These are phyloP conservation scores for Parapristionchus giblindavisi DNA, from an alignment of 2,888 invertebrate genomes.

Conservation along the genomic window DNA sequence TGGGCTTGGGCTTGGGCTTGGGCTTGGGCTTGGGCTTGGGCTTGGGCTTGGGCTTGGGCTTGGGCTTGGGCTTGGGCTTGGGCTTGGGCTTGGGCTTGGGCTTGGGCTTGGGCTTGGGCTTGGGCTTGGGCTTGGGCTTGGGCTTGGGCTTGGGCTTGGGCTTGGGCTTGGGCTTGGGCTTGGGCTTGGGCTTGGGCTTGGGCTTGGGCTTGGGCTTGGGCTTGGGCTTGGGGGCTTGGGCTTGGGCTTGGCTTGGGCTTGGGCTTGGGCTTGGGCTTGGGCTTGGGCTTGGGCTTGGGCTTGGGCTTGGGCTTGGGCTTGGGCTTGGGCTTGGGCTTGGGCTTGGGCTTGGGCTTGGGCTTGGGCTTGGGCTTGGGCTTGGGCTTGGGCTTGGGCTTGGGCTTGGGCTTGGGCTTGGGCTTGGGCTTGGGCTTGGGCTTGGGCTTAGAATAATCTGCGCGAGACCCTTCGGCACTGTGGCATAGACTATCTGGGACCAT, in stretches of 20 bases:
- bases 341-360: constrained; percentile 41
- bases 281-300: constrained; percentile 42
- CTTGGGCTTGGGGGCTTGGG: too few relatives aligned
- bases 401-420: constrained; percentile 40
- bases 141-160: constrained; percentile 42
- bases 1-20: constrained; percentile 41
- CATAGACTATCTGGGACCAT: too few relatives aligned
- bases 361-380: constrained; percentile 44
- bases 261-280: constrained; percentile 40
- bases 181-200: constrained; percentile 42
- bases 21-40: constrained; percentile 41
- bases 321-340: constrained; percentile 38
- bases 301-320: constrained; percentile 39
- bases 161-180: constrained; percentile 41
- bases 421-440: constrained; percentile 40
- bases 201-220: constrained; percentile 42
- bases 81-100: constrained; percentile 34
- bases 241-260: too few relatives aligned
- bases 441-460: too few relatives aligned
- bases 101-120: constrained; percentile 41
- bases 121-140: constrained; percentile 39
- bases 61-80: constrained; percentile 38
- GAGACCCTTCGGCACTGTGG: too few relatives aligned
- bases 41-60: constrained; percentile 45
- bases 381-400: constrained; percentile 43